Evolutionary conservation across 1,140 invertebrate genomes (phyloP).

Genomic region (Zaprionus lachaisei): DNA sequence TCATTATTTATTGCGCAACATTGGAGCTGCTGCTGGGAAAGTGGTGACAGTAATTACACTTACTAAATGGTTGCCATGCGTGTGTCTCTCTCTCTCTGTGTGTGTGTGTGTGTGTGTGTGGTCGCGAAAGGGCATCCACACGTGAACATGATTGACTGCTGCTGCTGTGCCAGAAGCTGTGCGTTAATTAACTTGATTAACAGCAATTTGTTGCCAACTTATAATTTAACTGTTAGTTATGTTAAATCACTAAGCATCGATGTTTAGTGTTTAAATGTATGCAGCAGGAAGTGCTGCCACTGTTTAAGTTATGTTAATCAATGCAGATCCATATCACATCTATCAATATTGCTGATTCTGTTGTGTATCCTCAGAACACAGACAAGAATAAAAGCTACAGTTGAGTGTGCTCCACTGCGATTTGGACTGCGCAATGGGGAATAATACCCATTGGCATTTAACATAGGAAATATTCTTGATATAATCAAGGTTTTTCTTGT

Average conservation of each 20-base stretch:
- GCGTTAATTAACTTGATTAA: slow-evolving; percentile 59
- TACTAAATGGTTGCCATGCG: slow-evolving; percentile 57
- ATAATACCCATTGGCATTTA: too few relatives aligned
- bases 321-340: slow-evolving; percentile 1
- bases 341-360: not conserved
- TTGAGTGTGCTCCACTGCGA: too few relatives aligned
- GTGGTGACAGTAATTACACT: slow-evolving; percentile 71
- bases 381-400: too few relatives aligned
- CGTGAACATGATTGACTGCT: slow-evolving; percentile 58
- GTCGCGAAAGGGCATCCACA: slow-evolving; percentile 34
- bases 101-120: not conserved
- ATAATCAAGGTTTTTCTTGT: too few relatives aligned
- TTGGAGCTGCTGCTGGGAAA: slow-evolving; percentile 15
- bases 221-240: slow-evolving; percentile 1
- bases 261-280: too few relatives aligned
- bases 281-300: not conserved
- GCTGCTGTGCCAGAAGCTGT: slow-evolving; percentile 44
- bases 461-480: too few relatives aligned
- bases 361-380: not conserved
- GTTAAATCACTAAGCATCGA: too few relatives aligned
- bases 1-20: slow-evolving; percentile 67
- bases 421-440: too few relatives aligned
- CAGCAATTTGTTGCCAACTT: slow-evolving; percentile 39
- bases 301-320: not conserved
- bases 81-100: not conserved